These are phyloP conservation scores for Teleiodes luculella DNA, from an alignment of 2,888 invertebrate species.

Conservation along the genomic window DNA sequence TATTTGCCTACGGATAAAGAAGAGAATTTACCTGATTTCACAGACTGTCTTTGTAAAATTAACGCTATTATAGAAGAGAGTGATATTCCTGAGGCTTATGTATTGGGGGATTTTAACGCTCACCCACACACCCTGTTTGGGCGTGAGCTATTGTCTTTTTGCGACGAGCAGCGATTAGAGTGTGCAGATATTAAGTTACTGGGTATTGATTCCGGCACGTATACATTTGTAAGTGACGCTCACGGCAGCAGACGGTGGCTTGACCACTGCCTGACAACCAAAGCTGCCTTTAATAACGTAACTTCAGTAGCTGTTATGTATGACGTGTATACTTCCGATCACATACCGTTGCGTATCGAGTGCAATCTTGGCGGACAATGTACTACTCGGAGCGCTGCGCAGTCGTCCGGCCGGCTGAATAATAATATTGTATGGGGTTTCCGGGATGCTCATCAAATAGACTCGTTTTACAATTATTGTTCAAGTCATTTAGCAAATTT, in stretches of 20 bases:
- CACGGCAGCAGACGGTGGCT: not conserved
- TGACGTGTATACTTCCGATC: not conserved
- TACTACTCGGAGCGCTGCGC: not conserved
- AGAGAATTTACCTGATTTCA: constrained; percentile 19
- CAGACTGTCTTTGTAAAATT: not conserved
- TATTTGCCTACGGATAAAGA: constrained; percentile 20
- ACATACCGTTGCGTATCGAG: not conserved
- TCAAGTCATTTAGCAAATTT: not conserved
- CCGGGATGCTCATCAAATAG: not conserved
- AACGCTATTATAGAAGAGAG: not conserved
- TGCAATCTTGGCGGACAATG: not conserved
- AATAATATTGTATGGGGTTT: not conserved
- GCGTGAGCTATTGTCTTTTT: not conserved
- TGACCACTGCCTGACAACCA: not conserved
- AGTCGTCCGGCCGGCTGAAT: not conserved
- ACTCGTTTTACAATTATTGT: not conserved
- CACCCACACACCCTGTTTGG: too few species aligned
- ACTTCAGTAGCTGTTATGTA: not conserved
- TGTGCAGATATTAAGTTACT: constrained; percentile 1
- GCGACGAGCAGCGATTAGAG: not conserved
- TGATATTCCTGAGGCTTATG: not conserved
- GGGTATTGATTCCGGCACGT: not conserved
- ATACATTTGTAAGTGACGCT: not conserved
- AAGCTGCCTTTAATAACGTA: not conserved
- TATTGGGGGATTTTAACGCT: constrained; percentile 3